These are phyloP conservation scores for Mungos mungo DNA, from an alignment of 2,113 vertebrate species.

Conservation along the genomic window DNA sequence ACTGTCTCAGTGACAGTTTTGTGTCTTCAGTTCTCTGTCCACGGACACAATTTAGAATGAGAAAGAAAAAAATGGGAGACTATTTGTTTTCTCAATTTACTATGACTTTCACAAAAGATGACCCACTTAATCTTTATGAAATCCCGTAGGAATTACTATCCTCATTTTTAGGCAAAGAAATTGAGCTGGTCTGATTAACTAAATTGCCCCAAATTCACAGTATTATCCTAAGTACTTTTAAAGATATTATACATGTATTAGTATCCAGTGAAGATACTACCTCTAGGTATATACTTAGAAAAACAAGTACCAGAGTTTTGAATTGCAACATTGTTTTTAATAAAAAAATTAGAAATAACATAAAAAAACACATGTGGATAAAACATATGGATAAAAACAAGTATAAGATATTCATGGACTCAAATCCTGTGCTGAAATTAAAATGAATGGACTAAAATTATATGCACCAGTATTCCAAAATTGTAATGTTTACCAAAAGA, in stretches of 20 bases:
- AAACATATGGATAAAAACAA: background rate
- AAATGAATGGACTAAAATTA: conserved; percentile 13
- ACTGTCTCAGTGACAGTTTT: background rate
- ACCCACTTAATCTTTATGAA: background rate
- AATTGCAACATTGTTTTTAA: background rate
- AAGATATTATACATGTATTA: background rate
- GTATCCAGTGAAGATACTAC: background rate
- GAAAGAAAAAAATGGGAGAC: background rate
- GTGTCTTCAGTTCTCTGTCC: background rate
- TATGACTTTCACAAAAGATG: background rate
- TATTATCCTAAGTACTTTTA: background rate
- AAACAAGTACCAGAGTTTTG: background rate
- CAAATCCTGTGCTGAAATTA: background rate
- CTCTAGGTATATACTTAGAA: background rate
- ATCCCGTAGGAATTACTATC: background rate
- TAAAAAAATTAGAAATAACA: background rate
- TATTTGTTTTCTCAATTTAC: background rate
- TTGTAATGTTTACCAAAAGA: conserved; percentile 30
- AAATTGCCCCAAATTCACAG: background rate
- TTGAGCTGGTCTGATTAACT: background rate
- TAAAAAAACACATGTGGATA: background rate
- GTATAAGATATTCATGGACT: background rate
- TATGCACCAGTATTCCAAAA: background rate
- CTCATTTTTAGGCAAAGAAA: background rate
- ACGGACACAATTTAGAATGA: background rate